A percentile compares a stretch with the other conserved stretches of the same genome.
phyloP scores from a whole-genome alignment of 2,888 invertebrate genomes.

The Parnassius smintheus region DNA sequence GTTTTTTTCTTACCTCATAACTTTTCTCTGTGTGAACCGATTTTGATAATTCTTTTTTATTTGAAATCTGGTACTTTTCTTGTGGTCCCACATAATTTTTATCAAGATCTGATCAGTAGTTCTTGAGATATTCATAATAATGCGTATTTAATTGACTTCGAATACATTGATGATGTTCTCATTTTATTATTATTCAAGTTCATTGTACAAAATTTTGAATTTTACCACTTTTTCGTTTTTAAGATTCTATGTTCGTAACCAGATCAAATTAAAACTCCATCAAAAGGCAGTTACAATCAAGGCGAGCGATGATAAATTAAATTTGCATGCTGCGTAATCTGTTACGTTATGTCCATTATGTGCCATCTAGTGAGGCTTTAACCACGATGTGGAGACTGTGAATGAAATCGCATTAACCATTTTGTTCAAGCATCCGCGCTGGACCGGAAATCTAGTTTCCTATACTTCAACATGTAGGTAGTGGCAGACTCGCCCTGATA shows the following conservation, averaged over 20 bases:
- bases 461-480: constrained; percentile 19
- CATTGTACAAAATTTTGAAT: no score
- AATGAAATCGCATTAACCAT: constrained; percentile 26
- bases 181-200: no score
- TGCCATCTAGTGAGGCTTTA: constrained; percentile 21
- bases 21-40: no score
- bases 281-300: constrained; percentile 22
- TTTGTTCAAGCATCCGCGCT: constrained; percentile 26
- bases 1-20: no score
- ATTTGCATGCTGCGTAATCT: constrained; percentile 24
- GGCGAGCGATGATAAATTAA: constrained; percentile 18
- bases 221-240: no score
- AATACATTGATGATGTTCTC: no score
- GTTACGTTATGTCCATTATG: constrained; percentile 22
- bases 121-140: no score
- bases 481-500: not conserved
- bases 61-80: no score
- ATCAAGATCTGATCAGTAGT: no score
- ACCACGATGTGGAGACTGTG: constrained; percentile 19
- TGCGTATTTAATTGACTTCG: no score
- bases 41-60: no score
- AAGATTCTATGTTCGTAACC: constrained; percentile 5
- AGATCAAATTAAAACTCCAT: constrained; percentile 23
- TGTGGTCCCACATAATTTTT: no score
- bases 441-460: constrained; percentile 25